Percentiles rank a stretch among this genome's conserved stretches.
Evolutionary conservation across 2,113 vertebrate species (phyloP).

Genomic region (Mionectes macconnelli): DNA sequence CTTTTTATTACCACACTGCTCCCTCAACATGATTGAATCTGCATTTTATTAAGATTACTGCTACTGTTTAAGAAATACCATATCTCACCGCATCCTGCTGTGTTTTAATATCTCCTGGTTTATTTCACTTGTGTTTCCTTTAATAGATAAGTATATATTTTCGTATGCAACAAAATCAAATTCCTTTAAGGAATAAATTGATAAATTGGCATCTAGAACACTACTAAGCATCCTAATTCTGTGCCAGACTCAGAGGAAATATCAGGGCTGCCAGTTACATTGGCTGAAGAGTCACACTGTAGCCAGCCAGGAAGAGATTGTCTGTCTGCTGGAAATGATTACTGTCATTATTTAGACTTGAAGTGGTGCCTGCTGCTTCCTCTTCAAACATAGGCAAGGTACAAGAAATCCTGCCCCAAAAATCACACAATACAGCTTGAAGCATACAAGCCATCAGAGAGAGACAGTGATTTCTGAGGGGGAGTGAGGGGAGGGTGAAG

Average conservation of each 20-base stretch:
- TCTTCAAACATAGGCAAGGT: slow-evolving; percentile 1
- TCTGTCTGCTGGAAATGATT: slow-evolving; percentile 49
- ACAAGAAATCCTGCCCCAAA: not conserved
- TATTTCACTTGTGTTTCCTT: slow-evolving; percentile 14
- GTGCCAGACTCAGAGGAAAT: slow-evolving; percentile 44
- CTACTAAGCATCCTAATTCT: not conserved
- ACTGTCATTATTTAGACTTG: slow-evolving; percentile 41
- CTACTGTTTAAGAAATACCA: not conserved
- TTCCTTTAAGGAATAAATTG: slow-evolving; percentile 52
- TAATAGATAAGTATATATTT: slow-evolving; percentile 58
- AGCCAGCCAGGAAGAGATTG: slow-evolving; percentile 16
- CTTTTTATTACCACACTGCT: slow-evolving; percentile 21
- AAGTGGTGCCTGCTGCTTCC: slow-evolving; percentile 13
- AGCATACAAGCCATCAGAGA: not conserved
- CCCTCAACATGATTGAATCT: slow-evolving; percentile 10
- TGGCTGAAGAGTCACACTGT: slow-evolving; percentile 10
- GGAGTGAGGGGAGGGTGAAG: rapidly evolving
- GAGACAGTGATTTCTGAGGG: not conserved
- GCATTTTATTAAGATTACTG: slow-evolving; percentile 45
- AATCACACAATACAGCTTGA: not conserved
- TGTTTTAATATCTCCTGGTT: slow-evolving; percentile 50
- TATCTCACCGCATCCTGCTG: slow-evolving; percentile 22
- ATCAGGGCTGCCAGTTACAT: slow-evolving; percentile 37
- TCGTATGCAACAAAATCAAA: slow-evolving; percentile 17
- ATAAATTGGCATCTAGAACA: slow-evolving; percentile 47